Evolutionary conservation across 2,113 vertebrate species (phyloP), one percentile per base, ranked within the genome.

Genomic region (Fregetta grallaria): DNA sequence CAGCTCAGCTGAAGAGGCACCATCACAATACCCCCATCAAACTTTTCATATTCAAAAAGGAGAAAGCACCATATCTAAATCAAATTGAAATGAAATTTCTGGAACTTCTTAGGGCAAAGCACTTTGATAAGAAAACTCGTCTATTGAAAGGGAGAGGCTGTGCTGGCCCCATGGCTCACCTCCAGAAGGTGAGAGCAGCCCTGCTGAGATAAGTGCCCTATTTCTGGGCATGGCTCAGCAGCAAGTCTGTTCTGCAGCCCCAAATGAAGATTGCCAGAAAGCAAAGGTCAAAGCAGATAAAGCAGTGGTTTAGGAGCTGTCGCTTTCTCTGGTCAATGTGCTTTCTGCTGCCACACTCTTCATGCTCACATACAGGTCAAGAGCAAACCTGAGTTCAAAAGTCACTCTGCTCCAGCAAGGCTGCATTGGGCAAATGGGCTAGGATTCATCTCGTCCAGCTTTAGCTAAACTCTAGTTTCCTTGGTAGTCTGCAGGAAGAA

Each of bases 201-300:
- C 74, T 65, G 77, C 86, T 50, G 92, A 94, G 91, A 90, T 95
- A 95, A 96, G 40, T 45, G 87, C 58, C 80, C 79, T 96, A 75
- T 95, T 96, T 91, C 77, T 85, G 92, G 84, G 21, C 56, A 68
- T 3, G 65, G 87, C 89, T 92, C 73, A 53, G 68, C 75, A 78
- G 79, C 70, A 27, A 32, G 65, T 61, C 74, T 68, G 36, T 5
- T n/a, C 77, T 72, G 62, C 74, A 55, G 68, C 86, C 86, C 42
- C 49, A 15, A 7, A 76, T 62, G 84, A 49, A 67, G 86, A 91
- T 91, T 96, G 56, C n/a, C 40, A 59, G 75, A 76, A 67, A 75
- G 62, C 36, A 70, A 68, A 96, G 84, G 94, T 95, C 80, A 88
- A 56, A 78, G 80, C 76, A 76, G 94, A 55, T 79, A 58, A 75